These are phyloP conservation scores for Criorhina ranunculi DNA, from an alignment of 2,888 invertebrate species.

Conservation along the genomic window DNA sequence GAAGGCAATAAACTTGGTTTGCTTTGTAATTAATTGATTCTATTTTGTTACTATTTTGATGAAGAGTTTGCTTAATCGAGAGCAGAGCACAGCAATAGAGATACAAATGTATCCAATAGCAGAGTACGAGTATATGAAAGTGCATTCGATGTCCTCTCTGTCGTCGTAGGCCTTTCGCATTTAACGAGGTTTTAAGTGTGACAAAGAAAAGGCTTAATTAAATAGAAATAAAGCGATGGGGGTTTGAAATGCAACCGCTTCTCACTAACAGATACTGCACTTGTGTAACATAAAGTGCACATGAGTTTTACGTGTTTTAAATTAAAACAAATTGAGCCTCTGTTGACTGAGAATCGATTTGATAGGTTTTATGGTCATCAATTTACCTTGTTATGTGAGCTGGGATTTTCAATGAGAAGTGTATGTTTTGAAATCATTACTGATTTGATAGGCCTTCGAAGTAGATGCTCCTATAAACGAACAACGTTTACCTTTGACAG, in stretches of 20 bases:
- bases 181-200: conserved; percentile 57
- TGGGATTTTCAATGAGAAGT: conserved; percentile 31
- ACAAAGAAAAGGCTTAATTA: conserved; percentile 70
- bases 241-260: conserved; percentile 2
- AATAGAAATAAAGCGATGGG: conserved; percentile 41
- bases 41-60: conserved; percentile 58
- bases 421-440: too few relatives aligned
- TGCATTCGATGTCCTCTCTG: background rate
- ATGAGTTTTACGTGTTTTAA: conserved; percentile 39
- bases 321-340: conserved; percentile 10
- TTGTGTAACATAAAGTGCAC: background rate
- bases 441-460: too few relatives aligned
- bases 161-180: conserved; percentile 32
- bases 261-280: too few relatives aligned
- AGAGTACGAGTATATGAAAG: background rate
- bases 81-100: conserved; percentile 9
- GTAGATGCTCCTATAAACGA: too few relatives aligned
- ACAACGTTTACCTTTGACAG: too few relatives aligned
- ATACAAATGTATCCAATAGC: conserved; percentile 21
- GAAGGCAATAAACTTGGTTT: conserved; percentile 73
- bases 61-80: conserved; percentile 52
- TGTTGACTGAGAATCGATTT: conserved; percentile 42
- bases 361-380: conserved; percentile 19
- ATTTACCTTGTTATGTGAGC: conserved; percentile 5
- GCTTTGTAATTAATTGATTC: conserved; percentile 72